phyloP scores from a whole-genome alignment of 2,113 vertebrate genomes.

The Melanerpes aurifrons region DNA sequence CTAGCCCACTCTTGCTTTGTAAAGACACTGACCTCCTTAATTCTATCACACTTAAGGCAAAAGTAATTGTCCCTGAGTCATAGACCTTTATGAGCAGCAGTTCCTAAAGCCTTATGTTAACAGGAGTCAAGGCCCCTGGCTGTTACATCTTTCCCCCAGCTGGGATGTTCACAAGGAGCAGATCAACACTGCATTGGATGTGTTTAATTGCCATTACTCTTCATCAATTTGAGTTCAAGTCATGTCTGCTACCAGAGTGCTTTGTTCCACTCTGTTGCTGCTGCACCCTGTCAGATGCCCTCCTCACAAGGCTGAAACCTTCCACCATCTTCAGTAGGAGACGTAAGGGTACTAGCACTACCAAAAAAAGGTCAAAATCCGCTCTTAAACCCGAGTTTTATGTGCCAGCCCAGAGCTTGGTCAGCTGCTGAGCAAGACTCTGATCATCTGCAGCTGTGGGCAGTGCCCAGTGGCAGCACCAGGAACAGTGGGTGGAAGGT shows the following conservation, averaged over 20 bases:
- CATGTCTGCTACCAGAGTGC: accelerated
- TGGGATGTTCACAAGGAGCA: too few species aligned
- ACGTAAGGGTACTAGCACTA: background rate
- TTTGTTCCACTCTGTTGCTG: background rate
- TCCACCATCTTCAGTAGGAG: background rate
- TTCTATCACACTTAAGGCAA: background rate
- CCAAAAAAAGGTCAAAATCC: background rate
- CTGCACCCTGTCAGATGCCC: accelerated
- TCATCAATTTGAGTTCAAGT: background rate
- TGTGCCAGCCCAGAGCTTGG: background rate
- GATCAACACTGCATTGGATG: too few species aligned
- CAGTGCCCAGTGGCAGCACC: too few species aligned
- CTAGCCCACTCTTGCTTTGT: too few species aligned
- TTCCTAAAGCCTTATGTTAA: background rate
- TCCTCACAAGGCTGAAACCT: background rate
- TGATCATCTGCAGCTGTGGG: background rate
- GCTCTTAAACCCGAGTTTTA: background rate
- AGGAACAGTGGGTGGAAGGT: too few species aligned
- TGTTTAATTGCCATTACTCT: background rate
- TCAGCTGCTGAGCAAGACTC: background rate
- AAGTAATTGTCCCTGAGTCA: background rate
- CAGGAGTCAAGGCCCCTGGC: background rate
- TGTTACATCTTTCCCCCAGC: too few species aligned
- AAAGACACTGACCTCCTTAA: too few species aligned
- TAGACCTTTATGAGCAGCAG: background rate